Conservation (phyloP, 2,888 invertebrate genomes). For the Celastrina argiolus region DNA sequence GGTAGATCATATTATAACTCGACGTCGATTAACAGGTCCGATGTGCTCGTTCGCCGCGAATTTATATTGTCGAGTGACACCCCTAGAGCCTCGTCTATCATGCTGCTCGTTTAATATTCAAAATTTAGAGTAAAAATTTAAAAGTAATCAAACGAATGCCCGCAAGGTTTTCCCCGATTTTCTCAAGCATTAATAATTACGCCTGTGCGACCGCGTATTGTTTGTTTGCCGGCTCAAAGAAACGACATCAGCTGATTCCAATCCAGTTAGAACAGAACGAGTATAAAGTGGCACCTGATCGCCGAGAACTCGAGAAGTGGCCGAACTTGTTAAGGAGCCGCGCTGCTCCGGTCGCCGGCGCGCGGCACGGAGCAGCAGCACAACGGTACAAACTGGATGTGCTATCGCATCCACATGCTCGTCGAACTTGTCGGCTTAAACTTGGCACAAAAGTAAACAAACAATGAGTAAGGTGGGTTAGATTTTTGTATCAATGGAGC, state of each 20-base stretch:
- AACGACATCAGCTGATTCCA: slow-evolving; percentile 69
- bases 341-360: slow-evolving; percentile 55
- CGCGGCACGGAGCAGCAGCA: slow-evolving; percentile 48
- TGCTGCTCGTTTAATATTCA: no score
- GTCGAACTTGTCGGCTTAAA: slow-evolving; percentile 50
- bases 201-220: not conserved
- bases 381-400: slow-evolving; percentile 74
- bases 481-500: not conserved
- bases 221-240: slow-evolving; percentile 46
- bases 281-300: slow-evolving; percentile 73
- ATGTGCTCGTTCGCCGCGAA: slow-evolving; percentile 37
- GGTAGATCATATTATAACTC: not conserved
- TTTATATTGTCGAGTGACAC: not conserved
- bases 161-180: not conserved
- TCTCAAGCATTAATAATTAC: slow-evolving; percentile 14
- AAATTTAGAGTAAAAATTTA: not conserved
- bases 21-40: slow-evolving; percentile 23
- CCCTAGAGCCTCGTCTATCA: not conserved
- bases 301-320: slow-evolving; percentile 68
- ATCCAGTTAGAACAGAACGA: slow-evolving; percentile 75
- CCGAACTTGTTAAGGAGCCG: slow-evolving; percentile 71
- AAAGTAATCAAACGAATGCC: not conserved
- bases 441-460: slow-evolving; percentile 22
- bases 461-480: not conserved
- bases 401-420: slow-evolving; percentile 67